A percentile compares a stretch with the other conserved stretches of the same genome.
These are phyloP conservation scores for Zaprionus capensis DNA, from an alignment of 1,140 invertebrate genomes.

Conservation along the genomic window DNA sequence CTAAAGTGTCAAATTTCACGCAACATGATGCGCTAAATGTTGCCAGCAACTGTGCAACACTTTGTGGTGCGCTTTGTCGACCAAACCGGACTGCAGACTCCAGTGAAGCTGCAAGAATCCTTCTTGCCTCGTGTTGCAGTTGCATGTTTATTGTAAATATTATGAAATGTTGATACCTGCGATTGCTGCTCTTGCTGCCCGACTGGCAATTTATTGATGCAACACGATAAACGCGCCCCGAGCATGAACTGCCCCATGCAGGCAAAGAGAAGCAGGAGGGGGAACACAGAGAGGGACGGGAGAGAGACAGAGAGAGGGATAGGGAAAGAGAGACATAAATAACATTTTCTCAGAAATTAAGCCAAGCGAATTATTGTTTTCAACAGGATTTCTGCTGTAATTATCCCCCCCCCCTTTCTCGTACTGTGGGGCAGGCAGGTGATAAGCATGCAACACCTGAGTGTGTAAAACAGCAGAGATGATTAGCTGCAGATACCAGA, in stretches of 20 bases:
- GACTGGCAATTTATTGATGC: conserved; percentile 76
- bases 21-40: conserved; percentile 81
- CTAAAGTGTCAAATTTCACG: conserved; percentile 82
- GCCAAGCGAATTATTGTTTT: conserved; percentile 77
- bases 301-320: not conserved
- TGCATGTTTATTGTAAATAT: conserved; percentile 84
- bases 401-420: conserved; percentile 36
- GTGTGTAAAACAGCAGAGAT: conserved; percentile 52
- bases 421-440: conserved; percentile 36
- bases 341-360: conserved; percentile 78
- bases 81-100: not conserved
- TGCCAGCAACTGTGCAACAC: conserved; percentile 68
- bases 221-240: conserved; percentile 75
- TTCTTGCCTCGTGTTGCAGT: conserved; percentile 54
- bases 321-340: conserved; percentile 60
- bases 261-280: not conserved
- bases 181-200: conserved; percentile 51
- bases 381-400: conserved; percentile 76
- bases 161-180: conserved; percentile 82
- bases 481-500: conserved; percentile 54
- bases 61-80: conserved; percentile 25
- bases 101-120: conserved; percentile 15
- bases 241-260: conserved; percentile 56
- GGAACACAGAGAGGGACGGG: too few relatives aligned
- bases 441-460: conserved; percentile 72